These are phyloP conservation scores for Pinna nobilis DNA, from an alignment of 1,140 invertebrate genomes.

Conservation along the genomic window DNA sequence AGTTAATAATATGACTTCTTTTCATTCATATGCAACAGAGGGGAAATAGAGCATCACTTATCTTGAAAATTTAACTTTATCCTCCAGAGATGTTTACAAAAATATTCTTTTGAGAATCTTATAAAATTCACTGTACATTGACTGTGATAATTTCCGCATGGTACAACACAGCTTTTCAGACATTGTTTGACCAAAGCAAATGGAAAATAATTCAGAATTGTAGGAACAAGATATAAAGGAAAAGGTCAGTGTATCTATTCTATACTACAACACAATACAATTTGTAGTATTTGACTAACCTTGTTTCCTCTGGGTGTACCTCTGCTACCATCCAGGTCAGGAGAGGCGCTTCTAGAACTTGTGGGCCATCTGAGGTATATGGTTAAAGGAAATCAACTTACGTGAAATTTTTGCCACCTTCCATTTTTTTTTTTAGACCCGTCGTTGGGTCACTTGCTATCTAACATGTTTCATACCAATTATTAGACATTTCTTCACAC, in stretches of 20 bases:
- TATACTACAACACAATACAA: background rate
- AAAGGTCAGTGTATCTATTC: background rate
- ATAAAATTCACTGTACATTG: too few relatives aligned
- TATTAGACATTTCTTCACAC: too few relatives aligned
- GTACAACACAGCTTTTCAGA: background rate
- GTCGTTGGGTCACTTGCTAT: too few relatives aligned
- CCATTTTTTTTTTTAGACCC: background rate
- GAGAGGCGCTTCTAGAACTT: conserved; percentile 47
- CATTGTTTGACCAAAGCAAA: background rate
- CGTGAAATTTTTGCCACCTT: background rate
- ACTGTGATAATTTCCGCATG: background rate
- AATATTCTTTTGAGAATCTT: too few relatives aligned
- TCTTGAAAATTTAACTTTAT: too few relatives aligned
- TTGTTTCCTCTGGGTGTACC: conserved; percentile 65
- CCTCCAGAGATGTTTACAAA: too few relatives aligned
- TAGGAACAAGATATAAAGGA: background rate
- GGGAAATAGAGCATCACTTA: too few relatives aligned
- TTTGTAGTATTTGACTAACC: background rate
- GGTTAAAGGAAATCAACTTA: background rate
- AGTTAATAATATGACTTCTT: too few relatives aligned
- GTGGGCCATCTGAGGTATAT: conserved; percentile 63
- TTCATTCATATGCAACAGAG: too few relatives aligned
- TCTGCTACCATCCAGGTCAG: conserved; percentile 62
- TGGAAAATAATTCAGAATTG: background rate
- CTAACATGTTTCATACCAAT: too few relatives aligned